Evolutionary conservation across 2,797 vertebrate genomes (phyloP), one percentile per base, ranked within the genome.

Genomic region (Macroramphosus scolopax): DNA sequence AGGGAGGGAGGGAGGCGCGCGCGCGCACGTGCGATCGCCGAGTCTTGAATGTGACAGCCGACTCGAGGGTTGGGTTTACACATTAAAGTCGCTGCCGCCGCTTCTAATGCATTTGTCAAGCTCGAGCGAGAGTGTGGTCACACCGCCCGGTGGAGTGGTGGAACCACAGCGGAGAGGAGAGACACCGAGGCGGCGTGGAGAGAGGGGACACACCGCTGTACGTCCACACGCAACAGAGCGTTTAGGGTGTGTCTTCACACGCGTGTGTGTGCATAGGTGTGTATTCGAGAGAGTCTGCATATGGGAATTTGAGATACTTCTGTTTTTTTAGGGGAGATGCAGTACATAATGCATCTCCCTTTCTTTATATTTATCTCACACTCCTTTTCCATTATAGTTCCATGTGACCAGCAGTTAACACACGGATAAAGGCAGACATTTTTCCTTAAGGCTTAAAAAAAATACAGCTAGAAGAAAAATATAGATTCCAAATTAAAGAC

Each of bases 71-170:
- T 37, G 25, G 47, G 48, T 45, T 54, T 68, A 63, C 66, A 67
- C 61, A 5, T 51, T 51, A 39, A 75, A 69, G 63, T 73, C 61
- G 65, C 50, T 22, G 51, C 44, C 6, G 39, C 66, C 44, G 30
- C 51, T 68, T 54, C 53, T 26, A 51, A 68, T 63, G 77, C 68
- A 28, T 73, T 68, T 47, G 63, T 70, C 43, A 9, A 66, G 58
- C 50, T n/a, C n/a, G n/a, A n/a, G n/a, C n/a, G 25, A 20, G 5
- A 46, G 44, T 5, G 38, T 29, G 62, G 69, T 35, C 49, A 26
- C 51, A 39, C 8, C 28, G 4, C 30, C n/a, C n/a, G n/a, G n/a
- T n/a, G n/a, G n/a, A n/a, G 36, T 5, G 35, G 16, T 13, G 17
- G 32, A 22, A 20, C 33, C 6, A 12, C 15, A 22, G 29, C 14